Conservation (phyloP, 2,888 invertebrate species). For the Polyploca ridens region DNA sequence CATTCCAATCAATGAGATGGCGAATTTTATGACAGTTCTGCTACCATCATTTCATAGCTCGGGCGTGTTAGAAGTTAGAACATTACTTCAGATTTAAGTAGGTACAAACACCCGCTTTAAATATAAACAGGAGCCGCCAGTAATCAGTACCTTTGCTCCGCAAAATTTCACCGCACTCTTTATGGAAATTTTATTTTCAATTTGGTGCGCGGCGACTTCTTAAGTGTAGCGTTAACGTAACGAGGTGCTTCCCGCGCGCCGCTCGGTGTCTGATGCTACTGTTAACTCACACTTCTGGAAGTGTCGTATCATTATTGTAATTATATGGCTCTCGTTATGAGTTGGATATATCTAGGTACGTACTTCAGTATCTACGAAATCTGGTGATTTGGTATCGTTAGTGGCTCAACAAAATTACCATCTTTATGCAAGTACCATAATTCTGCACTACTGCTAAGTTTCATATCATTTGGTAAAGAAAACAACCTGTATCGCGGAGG, state of each 20-base stretch:
- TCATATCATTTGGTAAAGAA: background rate
- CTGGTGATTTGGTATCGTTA: background rate
- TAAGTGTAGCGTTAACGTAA: background rate
- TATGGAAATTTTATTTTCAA: constrained; percentile 8
- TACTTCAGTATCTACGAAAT: background rate
- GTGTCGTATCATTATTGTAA: constrained; percentile 6
- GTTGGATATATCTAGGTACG: background rate
- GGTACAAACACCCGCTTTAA: background rate
- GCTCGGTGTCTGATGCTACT: background rate
- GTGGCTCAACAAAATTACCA: background rate
- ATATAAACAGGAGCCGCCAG: background rate
- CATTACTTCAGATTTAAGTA: background rate
- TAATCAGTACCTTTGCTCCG: background rate
- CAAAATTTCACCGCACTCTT: background rate
- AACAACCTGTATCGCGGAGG: no score
- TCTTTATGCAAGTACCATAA: background rate
- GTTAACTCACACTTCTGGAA: background rate
- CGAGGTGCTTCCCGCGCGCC: background rate
- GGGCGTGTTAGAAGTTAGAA: no score
- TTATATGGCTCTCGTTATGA: background rate
- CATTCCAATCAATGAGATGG: background rate
- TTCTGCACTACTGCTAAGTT: no score
- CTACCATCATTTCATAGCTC: no score
- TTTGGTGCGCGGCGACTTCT: background rate
- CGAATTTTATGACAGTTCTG: no score